Evolutionary conservation across 2,888 invertebrate genomes (phyloP).

Genomic region (Meliscaeva auricollis): DNA sequence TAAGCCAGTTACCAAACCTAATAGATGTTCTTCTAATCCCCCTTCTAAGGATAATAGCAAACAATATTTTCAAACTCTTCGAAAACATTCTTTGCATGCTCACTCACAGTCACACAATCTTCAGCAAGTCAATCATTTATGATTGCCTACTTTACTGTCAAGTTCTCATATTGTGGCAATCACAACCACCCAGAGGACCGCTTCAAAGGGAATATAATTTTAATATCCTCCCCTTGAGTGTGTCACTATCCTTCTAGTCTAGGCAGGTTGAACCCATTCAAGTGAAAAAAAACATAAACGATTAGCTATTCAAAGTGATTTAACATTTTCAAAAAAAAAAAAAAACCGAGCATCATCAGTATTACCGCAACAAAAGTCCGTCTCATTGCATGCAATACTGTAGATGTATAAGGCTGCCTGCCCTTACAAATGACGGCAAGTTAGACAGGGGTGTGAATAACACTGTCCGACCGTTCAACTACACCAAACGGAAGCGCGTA

Average conservation of each 20-base stretch:
- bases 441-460: slow-evolving; percentile 61
- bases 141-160: slow-evolving; percentile 65
- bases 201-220: slow-evolving; percentile 55
- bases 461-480: slow-evolving; percentile 47
- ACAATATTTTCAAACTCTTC: slow-evolving; percentile 27
- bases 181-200: slow-evolving; percentile 76
- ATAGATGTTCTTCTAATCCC: slow-evolving; percentile 63
- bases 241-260: slow-evolving; percentile 3
- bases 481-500: slow-evolving; percentile 70
- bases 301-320: slow-evolving; percentile 74
- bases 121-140: slow-evolving; percentile 62
- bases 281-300: slow-evolving; percentile 76
- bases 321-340: slow-evolving; percentile 54
- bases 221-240: slow-evolving; percentile 59
- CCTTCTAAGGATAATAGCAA: slow-evolving; percentile 39
- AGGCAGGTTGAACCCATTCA: slow-evolving; percentile 71
- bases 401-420: slow-evolving; percentile 37
- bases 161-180: slow-evolving; percentile 81
- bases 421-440: slow-evolving; percentile 24
- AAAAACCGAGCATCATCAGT: slow-evolving; percentile 59
- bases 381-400: slow-evolving; percentile 64
- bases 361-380: slow-evolving; percentile 64
- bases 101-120: slow-evolving; percentile 3
- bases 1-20: slow-evolving; percentile 59
- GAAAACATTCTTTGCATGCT: slow-evolving; percentile 13